phyloP scores from a whole-genome alignment of 2,888 invertebrate species.

The Erannis defoliaria region DNA sequence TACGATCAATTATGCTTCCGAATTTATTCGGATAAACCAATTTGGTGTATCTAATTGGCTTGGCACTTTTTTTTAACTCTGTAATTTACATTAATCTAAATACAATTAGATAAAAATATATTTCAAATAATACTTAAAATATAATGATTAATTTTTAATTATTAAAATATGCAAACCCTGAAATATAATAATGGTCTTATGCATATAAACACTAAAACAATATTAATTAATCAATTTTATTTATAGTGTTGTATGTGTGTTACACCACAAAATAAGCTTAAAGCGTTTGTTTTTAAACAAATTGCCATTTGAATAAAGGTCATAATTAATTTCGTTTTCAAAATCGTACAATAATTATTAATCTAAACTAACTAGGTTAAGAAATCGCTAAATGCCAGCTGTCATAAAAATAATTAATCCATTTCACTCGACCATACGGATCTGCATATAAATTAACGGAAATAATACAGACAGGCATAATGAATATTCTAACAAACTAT shows the following conservation, averaged over 20 bases:
- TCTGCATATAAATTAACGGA: constrained; percentile 38
- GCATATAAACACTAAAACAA: too few relatives aligned
- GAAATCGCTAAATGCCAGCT: constrained; percentile 42
- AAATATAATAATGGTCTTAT: too few relatives aligned
- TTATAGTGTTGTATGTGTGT: too few relatives aligned
- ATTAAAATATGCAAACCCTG: too few relatives aligned
- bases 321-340: not conserved
- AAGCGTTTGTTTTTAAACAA: not conserved
- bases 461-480: constrained; percentile 11
- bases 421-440: constrained; percentile 38
- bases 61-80: not conserved
- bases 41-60: too few relatives aligned
- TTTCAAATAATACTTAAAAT: not conserved
- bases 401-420: constrained; percentile 43
- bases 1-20: constrained; percentile 3
- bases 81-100: not conserved
- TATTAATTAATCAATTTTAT: too few relatives aligned
- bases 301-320: not conserved
- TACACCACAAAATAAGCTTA: not conserved
- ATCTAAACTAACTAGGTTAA: constrained; percentile 19
- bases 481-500: not conserved
- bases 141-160: too few relatives aligned
- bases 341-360: constrained; percentile 11
- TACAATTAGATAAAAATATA: not conserved
- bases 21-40: not conserved